A percentile compares a stretch with the other conserved stretches of the same genome.
Evolutionary conservation across 2,113 vertebrate species (phyloP).

Genomic region (Cricetomys ansorgei): DNA sequence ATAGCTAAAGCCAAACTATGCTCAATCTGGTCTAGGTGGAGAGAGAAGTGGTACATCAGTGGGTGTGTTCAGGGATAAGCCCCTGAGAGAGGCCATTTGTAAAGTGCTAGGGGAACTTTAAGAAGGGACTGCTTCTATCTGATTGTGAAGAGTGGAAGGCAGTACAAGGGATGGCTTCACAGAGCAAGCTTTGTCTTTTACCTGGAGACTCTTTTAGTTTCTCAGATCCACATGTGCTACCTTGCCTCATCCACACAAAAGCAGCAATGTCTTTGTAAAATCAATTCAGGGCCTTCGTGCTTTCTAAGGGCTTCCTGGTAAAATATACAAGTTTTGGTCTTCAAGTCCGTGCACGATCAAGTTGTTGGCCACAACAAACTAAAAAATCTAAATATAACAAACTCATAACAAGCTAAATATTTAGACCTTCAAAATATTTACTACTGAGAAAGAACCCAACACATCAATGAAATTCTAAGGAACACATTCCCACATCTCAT

Average conservation of each 20-base stretch:
- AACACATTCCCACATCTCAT: not conserved
- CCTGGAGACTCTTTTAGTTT: not conserved
- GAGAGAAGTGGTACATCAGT: not conserved
- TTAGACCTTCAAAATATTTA: slow-evolving; percentile 20
- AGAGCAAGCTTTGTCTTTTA: not conserved
- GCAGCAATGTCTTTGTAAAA: not conserved
- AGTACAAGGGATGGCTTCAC: not conserved
- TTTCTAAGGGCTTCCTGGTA: not conserved
- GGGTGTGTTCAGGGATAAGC: not conserved
- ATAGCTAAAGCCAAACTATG: not conserved
- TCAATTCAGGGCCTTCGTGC: not conserved
- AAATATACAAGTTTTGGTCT: not conserved
- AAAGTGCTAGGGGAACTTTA: not conserved
- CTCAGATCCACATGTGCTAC: not conserved
- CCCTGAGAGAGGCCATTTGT: not conserved
- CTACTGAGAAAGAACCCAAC: not conserved
- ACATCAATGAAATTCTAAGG: not conserved
- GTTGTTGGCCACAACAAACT: not conserved
- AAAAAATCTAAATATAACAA: too few relatives aligned
- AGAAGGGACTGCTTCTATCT: not conserved
- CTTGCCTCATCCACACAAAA: not conserved
- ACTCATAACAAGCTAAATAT: slow-evolving; percentile 13
- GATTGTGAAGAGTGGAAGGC: not conserved
- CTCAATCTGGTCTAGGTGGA: slow-evolving; percentile 51
- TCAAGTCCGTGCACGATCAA: not conserved